Evolutionary conservation across 53 echinoderm and acorn worm genomes (phyloP).

Genomic region (Temnopleurus reevesii): DNA sequence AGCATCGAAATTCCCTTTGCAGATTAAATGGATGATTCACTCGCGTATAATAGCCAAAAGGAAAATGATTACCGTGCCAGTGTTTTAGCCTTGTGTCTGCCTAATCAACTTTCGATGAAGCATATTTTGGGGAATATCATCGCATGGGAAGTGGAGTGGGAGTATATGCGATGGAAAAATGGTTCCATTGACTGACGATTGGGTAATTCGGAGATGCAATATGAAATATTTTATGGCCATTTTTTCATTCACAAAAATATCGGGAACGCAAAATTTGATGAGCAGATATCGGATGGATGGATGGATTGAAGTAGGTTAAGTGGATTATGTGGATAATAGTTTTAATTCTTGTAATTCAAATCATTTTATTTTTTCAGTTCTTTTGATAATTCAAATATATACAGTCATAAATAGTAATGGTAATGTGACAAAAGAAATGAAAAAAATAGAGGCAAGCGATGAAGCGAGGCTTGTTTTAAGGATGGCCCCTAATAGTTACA

Average conservation of each 20-base stretch:
- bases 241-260: neutral
- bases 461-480: no score
- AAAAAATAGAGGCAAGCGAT: no score
- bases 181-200: neutral
- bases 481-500: no score
- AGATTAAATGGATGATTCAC: constrained; percentile 25
- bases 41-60: neutral
- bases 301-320: no score
- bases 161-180: neutral
- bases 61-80: constrained; percentile 2
- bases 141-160: neutral
- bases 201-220: neutral
- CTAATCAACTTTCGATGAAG: constrained; percentile 24
- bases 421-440: no score
- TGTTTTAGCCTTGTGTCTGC: constrained; percentile 4
- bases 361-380: no score
- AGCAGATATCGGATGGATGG: no score
- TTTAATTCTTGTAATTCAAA: no score
- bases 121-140: constrained; percentile 12
- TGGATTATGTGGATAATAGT: no score
- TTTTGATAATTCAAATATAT: no score
- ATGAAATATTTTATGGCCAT: neutral
- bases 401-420: no score
- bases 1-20: constrained; percentile 3
- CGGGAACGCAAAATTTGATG: neutral